Conservation (phyloP, 2,797 vertebrate species). For the Lithobates pipiens region DNA sequence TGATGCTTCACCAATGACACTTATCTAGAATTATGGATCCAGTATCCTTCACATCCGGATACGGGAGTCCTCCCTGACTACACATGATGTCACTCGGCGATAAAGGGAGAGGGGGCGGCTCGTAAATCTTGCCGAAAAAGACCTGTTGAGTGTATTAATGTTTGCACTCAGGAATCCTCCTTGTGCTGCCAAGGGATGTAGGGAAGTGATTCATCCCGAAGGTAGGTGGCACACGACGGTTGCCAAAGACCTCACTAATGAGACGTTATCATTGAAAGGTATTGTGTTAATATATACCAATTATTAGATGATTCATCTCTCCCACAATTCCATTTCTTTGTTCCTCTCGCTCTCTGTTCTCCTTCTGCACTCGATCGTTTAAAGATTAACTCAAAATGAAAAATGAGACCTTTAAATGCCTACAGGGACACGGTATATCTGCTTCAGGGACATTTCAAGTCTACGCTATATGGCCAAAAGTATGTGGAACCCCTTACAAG, state of each 20-base stretch:
- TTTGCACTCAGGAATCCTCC: conserved; percentile 28
- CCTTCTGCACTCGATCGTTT: too few species aligned
- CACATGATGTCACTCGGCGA: conserved; percentile 3
- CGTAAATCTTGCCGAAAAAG: neutral
- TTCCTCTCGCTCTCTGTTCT: too few species aligned
- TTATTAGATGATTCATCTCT: neutral
- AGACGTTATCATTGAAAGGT: neutral
- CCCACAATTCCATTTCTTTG: neutral
- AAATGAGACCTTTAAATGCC: too few species aligned
- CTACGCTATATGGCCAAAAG: too few species aligned
- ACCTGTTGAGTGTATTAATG: conserved; percentile 27
- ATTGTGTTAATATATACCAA: neutral
- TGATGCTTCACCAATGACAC: neutral
- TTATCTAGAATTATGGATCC: conserved; percentile 2
- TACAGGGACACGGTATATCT: too few species aligned
- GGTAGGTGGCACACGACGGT: neutral
- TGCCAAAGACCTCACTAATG: neutral
- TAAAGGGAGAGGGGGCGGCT: neutral
- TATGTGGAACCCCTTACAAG: too few species aligned
- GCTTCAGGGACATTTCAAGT: too few species aligned
- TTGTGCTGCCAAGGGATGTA: neutral
- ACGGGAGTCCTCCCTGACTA: conserved; percentile 11
- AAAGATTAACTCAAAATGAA: too few species aligned
- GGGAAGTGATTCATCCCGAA: conserved; percentile 13
- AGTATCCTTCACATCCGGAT: neutral